Evolutionary conservation across 2,113 vertebrate species (phyloP).

Genomic region (Corapipo altera): DNA sequence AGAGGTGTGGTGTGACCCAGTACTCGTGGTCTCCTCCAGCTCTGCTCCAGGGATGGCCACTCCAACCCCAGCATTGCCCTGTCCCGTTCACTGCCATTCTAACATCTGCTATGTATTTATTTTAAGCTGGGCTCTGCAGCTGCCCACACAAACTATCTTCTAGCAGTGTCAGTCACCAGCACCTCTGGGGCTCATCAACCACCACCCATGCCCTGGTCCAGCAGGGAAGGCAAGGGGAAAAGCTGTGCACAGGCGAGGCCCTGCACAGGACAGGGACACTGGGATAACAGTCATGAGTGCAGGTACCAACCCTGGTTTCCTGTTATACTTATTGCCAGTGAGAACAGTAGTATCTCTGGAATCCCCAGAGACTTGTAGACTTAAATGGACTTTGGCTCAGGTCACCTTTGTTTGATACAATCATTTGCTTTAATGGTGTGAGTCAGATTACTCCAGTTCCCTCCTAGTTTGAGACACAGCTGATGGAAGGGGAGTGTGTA

Average conservation of each 20-base stretch:
- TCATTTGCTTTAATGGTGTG: not conserved
- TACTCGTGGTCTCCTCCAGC: not conserved
- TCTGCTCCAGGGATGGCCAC: not conserved
- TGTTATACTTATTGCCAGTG: not conserved
- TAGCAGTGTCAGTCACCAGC: not conserved
- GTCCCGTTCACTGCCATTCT: not conserved
- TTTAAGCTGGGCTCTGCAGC: not conserved
- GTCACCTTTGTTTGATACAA: not conserved
- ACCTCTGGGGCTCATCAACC: not conserved
- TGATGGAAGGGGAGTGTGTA: not conserved
- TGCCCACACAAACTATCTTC: not conserved
- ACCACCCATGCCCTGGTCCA: too few relatives aligned
- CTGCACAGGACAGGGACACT: not conserved
- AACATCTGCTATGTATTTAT: not conserved
- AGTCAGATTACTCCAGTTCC: not conserved
- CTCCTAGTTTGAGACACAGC: not conserved
- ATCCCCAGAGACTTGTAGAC: not conserved
- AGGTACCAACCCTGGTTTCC: not conserved
- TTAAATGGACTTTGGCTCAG: not conserved
- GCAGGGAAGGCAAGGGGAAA: not conserved
- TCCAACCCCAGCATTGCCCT: not conserved
- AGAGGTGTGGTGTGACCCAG: not conserved
- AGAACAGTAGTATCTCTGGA: not conserved
- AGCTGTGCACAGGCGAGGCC: rapidly evolving
- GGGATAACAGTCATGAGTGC: rapidly evolving